Percentiles rank a stretch among this genome's conserved stretches.
These are phyloP conservation scores for Tinea trinotella DNA, from an alignment of 2,888 invertebrate genomes.

Conservation along the genomic window DNA sequence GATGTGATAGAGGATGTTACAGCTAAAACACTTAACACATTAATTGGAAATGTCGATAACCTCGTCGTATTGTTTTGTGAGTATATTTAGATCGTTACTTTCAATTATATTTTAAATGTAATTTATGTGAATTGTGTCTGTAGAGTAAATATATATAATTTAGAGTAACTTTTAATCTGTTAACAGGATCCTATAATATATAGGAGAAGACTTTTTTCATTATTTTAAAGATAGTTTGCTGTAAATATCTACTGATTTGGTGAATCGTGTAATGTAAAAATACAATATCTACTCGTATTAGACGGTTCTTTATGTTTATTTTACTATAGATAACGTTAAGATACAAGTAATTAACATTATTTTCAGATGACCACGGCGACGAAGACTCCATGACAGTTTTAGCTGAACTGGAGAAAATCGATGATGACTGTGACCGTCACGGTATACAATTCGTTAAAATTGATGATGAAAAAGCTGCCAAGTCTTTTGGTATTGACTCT, in stretches of 20 bases:
- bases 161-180: no score
- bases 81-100: slow-evolving; percentile 36
- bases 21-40: slow-evolving; percentile 87
- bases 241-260: no score
- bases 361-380: slow-evolving; percentile 90
- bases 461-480: slow-evolving; percentile 87
- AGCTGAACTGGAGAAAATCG: slow-evolving; percentile 91
- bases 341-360: neutral
- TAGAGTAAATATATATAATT: no score
- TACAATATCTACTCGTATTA: no score
- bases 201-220: no score
- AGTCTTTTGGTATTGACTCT: slow-evolving; percentile 88
- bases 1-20: slow-evolving; percentile 96
- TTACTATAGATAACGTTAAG: no score
- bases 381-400: slow-evolving; percentile 90
- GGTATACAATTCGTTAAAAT: slow-evolving; percentile 96
- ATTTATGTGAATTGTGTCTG: no score
- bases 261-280: no score
- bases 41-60: slow-evolving; percentile 91
- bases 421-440: slow-evolving; percentile 93
- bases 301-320: no score
- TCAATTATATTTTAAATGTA: neutral
- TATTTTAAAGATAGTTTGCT: no score
- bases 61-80: slow-evolving; percentile 94
- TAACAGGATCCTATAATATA: neutral